These are phyloP conservation scores for Acestrorhynchus altus DNA, from an alignment of 2,797 vertebrate species.

Conservation along the genomic window DNA sequence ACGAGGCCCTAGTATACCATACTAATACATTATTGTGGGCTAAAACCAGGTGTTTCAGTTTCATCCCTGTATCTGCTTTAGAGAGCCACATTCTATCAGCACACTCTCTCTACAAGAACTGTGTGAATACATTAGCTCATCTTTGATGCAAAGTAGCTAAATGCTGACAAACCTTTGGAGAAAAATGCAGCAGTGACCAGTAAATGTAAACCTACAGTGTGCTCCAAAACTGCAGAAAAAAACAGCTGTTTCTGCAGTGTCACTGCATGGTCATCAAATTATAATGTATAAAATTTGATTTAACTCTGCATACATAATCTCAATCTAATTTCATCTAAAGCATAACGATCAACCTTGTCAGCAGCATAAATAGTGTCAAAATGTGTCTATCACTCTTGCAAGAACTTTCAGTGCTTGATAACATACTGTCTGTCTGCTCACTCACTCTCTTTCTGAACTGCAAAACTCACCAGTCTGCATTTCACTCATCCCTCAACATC, in stretches of 20 bases:
- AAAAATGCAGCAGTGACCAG: too few species aligned
- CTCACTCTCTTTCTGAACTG: background rate
- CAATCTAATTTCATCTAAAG: constrained; percentile 10
- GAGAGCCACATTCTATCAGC: too few species aligned
- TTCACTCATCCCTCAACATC: background rate
- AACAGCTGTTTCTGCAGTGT: background rate
- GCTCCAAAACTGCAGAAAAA: too few species aligned
- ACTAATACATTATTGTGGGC: too few species aligned
- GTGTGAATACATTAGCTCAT: too few species aligned
- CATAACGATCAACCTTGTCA: constrained; percentile 1
- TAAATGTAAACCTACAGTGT: too few species aligned
- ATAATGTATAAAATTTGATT: background rate
- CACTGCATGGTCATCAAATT: background rate
- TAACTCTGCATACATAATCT: constrained; percentile 22
- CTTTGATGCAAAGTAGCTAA: too few species aligned
- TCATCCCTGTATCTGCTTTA: too few species aligned
- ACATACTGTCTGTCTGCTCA: background rate
- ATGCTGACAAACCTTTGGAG: too few species aligned
- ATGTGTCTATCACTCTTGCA: constrained; percentile 2
- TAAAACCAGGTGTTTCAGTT: too few species aligned
- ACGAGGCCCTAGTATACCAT: too few species aligned
- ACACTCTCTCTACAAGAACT: too few species aligned
- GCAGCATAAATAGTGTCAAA: constrained; percentile 13
- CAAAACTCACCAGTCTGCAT: background rate
- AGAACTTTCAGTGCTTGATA: background rate